Evolutionary conservation across 2,888 invertebrate genomes (phyloP), one percentile per base, ranked within the genome.

Genomic region (Epinotia brunnichana): DNA sequence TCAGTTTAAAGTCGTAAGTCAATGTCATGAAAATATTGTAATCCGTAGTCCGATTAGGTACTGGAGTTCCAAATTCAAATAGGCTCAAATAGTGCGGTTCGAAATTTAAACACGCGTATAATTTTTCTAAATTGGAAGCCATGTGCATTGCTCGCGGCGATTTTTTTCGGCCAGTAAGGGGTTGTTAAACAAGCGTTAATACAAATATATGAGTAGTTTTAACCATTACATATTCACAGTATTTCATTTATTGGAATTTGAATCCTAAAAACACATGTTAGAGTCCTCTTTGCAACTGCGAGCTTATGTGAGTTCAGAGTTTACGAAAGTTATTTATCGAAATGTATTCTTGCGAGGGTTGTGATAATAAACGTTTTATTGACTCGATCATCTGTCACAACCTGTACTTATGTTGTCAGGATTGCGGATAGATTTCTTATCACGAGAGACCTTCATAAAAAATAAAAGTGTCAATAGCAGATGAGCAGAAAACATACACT

Each of bases 21-120:
- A 56, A 56, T n/a, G 54, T 41, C 7, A 41, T 56, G 4, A 39
- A 21, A 41, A 54, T 3, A 24, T 66, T 54, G 54, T 87, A 89
- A 88, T 86, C 87, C 87, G 84, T 86, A 88, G 88, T 88, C 86
- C 88, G 90, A 91, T 91, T 89, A n/a, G n/a, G n/a, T n/a, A 90
- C 48, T 3, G 71, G 75, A 77, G 82, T 82, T 80, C 82, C 81
- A 80, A 84, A 86, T 83, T 84, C 85, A 86, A 87, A 89, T 84
- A 81, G 81, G 85, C 85, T 87, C 85, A 82, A 87, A 87, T 87
- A 85, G 87, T 84, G 88, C 84, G 87, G 86, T 83, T 78, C 79
- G 73, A 83, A 87, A 88, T 88, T 91, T 89, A 91, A 91, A 90
- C 90, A 88, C 79, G 90, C 87, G 87, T 87, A 83, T 90, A 90